A percentile compares a stretch with the other conserved stretches of the same genome.
phyloP scores from a whole-genome alignment of 2,797 vertebrate species.

The Galago senegalensis region DNA sequence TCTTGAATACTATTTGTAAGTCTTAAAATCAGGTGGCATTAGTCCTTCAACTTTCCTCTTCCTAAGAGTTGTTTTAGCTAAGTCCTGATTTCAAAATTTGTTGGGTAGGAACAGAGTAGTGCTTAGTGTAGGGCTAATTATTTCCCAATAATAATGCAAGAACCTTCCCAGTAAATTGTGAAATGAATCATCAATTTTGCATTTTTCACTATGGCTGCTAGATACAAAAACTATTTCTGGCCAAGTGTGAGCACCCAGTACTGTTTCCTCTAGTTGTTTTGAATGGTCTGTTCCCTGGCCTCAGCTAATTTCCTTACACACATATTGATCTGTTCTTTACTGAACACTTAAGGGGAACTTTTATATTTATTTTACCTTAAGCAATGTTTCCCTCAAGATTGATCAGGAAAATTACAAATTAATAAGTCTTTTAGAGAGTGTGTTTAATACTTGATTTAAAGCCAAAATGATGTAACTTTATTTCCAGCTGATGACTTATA shows the following conservation, averaged over 20 bases:
- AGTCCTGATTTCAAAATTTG: not conserved
- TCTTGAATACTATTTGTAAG: not conserved
- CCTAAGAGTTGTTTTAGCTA: slow-evolving; percentile 25
- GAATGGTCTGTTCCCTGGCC: not conserved
- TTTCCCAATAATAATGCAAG: not conserved
- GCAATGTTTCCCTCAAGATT: slow-evolving; percentile 51
- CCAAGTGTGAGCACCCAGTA: not conserved
- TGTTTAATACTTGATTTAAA: slow-evolving; percentile 60
- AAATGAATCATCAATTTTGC: slow-evolving; percentile 12
- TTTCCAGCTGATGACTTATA: slow-evolving; percentile 67
- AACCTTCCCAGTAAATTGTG: not conserved
- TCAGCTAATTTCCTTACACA: not conserved
- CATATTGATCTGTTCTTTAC: not conserved
- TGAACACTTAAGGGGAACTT: not conserved
- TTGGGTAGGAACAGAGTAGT: not conserved
- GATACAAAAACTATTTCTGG: not conserved
- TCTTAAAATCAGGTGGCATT: not conserved
- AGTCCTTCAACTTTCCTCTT: not conserved
- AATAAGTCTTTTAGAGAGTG: slow-evolving; percentile 57
- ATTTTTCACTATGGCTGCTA: not conserved
- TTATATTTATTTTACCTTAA: slow-evolving; percentile 32
- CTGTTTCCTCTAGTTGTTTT: not conserved
- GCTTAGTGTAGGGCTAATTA: slow-evolving; percentile 2
- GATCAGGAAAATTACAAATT: slow-evolving; percentile 51
- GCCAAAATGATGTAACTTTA: slow-evolving; percentile 59